Percentiles rank a stretch among this genome's conserved stretches.
These are phyloP conservation scores for Geococcyx californianus DNA, from an alignment of 2,113 vertebrate genomes.

Conservation along the genomic window DNA sequence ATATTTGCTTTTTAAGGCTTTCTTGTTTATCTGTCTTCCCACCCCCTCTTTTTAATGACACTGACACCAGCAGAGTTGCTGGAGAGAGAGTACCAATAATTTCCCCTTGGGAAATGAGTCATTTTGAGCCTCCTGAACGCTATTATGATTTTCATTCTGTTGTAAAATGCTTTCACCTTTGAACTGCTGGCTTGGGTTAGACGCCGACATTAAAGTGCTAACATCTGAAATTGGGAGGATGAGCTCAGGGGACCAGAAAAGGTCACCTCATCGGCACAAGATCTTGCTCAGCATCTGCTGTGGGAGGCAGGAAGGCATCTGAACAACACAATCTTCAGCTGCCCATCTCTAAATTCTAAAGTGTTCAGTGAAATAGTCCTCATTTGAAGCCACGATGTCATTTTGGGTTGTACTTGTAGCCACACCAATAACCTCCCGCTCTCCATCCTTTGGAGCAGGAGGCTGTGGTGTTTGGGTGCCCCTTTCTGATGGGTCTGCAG, in stretches of 20 bases:
- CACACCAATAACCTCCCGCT: not conserved
- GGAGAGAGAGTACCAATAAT: conserved; percentile 8
- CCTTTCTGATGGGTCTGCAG: fast-evolving
- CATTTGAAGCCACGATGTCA: not conserved
- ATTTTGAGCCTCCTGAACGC: conserved; percentile 20
- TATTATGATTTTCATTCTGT: not conserved
- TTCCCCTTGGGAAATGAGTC: conserved; percentile 17
- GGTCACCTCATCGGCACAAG: not conserved
- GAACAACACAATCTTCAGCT: fast-evolving
- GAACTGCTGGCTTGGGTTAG: not conserved
- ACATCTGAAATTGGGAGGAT: not conserved
- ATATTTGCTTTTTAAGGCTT: conserved; percentile 49
- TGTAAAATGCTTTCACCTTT: conserved; percentile 54
- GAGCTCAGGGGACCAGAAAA: not conserved
- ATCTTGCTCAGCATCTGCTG: not conserved
- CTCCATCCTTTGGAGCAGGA: not conserved
- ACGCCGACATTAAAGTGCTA: not conserved
- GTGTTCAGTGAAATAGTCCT: fast-evolving
- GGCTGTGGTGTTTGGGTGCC: not conserved
- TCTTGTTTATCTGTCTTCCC: conserved; percentile 49
- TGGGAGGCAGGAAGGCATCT: not conserved
- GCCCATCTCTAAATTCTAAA: not conserved
- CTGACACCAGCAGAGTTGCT: conserved; percentile 2
- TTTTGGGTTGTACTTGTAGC: not conserved
- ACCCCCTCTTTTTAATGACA: conserved; percentile 30